Evolutionary conservation across 2,797 vertebrate species (phyloP), one percentile per base, ranked within the genome.

Genomic region (Parotocinclus haroldoi): DNA sequence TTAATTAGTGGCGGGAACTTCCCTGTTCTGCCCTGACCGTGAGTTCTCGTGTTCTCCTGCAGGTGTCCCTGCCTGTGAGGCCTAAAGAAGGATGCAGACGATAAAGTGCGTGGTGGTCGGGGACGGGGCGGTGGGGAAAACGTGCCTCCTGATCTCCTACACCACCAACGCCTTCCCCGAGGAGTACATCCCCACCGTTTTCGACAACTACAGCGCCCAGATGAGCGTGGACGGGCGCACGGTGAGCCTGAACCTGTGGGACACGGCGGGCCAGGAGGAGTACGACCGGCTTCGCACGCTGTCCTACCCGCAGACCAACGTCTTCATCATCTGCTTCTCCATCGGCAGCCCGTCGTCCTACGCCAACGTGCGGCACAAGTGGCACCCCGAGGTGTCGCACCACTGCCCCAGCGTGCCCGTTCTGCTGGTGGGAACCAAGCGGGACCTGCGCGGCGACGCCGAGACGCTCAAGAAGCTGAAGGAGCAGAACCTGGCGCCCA

Each of bases 41-140:
- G n/a, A 0, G 46, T 10, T 62, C 3, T 61, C 17, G 14, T 50
- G 17, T 9, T n/a, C n/a, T n/a, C 1, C 38, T 38, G 7, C 40
- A 91, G 89, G 88, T 89, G 83, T 86, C 84, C 83, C 86, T 88
- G 85, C 81, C 84, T 78, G 80, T 85, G 86, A 85, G 87, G 86
- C 89, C 84, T 84, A 84, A 88, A 87, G 78, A 93, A 96, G 90
- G 78, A 97, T 97, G 94, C 94, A 96, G 92, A 96, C 92, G 3
- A 97, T 97, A 82, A 98, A 95, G 89, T 98, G 93, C 58, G 94
- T 98, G 66, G 93, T 97, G 17, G 94, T 97, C 59, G 96, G 94
- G 56, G 94, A 97, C 6, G 94, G 94, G 16, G 95, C 95, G 7
- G 93, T 97, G 58, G 95, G 94, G 19, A 97, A 98, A 90, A 98